phyloP scores from a whole-genome alignment of 92 coral and sea anemone genomes.

The Porites cylindrica region DNA sequence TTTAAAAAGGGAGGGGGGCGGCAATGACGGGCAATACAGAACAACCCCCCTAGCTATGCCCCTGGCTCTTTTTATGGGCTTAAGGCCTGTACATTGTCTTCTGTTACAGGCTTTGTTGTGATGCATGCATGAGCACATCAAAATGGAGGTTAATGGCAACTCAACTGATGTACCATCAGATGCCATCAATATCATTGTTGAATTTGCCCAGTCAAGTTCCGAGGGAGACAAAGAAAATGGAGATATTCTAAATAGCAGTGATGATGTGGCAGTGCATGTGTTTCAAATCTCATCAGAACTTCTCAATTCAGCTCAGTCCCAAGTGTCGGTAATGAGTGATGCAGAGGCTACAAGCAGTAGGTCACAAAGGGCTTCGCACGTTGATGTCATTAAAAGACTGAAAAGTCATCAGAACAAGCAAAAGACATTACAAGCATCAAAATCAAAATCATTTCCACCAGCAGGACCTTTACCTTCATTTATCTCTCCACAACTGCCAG shows the following conservation, averaged over 20 bases:
- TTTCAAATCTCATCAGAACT: neutral
- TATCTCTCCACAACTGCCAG: neutral
- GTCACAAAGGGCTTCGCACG: neutral
- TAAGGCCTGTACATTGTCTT: too few species aligned
- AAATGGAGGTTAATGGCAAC: constrained; percentile 5
- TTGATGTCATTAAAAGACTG: constrained; percentile 1
- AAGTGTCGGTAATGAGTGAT: neutral
- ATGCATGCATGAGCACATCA: neutral
- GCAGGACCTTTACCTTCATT: neutral
- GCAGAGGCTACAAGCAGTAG: neutral
- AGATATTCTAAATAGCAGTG: neutral
- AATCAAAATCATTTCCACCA: neutral
- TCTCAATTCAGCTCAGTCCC: neutral
- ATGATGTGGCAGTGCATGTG: neutral
- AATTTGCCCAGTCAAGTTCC: neutral
- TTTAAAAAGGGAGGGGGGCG: too few species aligned
- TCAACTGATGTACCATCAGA: neutral
- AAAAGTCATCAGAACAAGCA: neutral
- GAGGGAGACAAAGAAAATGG: neutral
- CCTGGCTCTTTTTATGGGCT: too few species aligned
- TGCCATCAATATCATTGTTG: constrained; percentile 18
- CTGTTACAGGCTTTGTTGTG: too few species aligned
- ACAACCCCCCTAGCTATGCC: too few species aligned
- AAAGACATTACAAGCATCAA: neutral
- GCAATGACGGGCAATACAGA: too few species aligned